Base-by-base conservation (phyloP, 2,113 vertebrate species). In the Zosterops borbonicus region DNA sequence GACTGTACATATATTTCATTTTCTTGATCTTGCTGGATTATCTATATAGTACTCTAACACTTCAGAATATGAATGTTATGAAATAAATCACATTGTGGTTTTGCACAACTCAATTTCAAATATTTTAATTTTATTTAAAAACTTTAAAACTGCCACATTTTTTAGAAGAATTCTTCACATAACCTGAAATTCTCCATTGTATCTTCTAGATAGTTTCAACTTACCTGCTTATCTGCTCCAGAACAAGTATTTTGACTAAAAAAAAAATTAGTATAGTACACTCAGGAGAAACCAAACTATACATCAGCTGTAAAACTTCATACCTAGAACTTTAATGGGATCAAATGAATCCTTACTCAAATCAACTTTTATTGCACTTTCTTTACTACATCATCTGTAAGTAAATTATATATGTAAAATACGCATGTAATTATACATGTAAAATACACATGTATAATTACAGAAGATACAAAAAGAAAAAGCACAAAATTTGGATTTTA, bases 351-450 rank as follows among this genome's bases (percentile, higher is more conserved):
- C 15, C 24, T 77, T 55, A 65, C 10, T 64, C 46, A 65, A 69
- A 75, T 27, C 28, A n/a, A 64, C n/a, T 87, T 77, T 22, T 74
- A 53, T 21, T 77, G 60, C 7, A n/a, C 22, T 74, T 70, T 77
- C 28, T 81, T 46, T 59, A 9, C 35, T 47, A 44, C 8, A 41
- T 42, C 15, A 73, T 42, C 20, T 52, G 49, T 37, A 78, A 39
- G 39, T 39, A 39, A 39, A 39, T 39, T 39, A 39, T 39, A 39
- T 11, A 39, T 5, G 39, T 39, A 39, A 39, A 56, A 88, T 25
- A 27, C 8, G 67, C 9, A 47, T 0, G 0, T 35, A 56, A 56
- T 85, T 28, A 27, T 7, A 71, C 9, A 47, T 0, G 0, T 35
- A 56, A 39, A 56, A 88, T 28, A 27, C 8, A 71, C 9, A 47